These are phyloP conservation scores for Petroica traversi DNA, from an alignment of 2,113 vertebrate genomes.

Conservation along the genomic window DNA sequence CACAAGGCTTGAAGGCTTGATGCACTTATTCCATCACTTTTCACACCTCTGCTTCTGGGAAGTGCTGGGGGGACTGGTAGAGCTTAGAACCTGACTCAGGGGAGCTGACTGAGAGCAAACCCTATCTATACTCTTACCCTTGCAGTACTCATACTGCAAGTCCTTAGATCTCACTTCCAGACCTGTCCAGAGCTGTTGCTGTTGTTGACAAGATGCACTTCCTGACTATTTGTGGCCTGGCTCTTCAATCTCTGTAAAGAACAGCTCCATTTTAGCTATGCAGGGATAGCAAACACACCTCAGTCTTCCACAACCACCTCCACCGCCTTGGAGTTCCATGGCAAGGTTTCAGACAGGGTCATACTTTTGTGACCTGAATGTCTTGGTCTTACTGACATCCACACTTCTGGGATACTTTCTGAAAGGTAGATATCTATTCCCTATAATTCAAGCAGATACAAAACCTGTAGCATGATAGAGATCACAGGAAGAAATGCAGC, in stretches of 20 bases:
- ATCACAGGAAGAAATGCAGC: background rate
- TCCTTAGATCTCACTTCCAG: background rate
- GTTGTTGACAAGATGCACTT: background rate
- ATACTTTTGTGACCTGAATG: background rate
- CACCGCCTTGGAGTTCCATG: background rate
- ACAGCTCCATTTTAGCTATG: background rate
- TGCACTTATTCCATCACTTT: background rate
- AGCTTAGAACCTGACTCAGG: background rate
- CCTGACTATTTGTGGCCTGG: background rate
- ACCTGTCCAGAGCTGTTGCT: background rate
- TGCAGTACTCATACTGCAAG: accelerated
- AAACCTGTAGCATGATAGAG: background rate
- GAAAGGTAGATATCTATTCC: background rate
- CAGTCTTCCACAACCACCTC: background rate
- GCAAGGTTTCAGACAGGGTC: background rate
- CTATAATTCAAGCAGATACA: background rate
- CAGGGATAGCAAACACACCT: background rate
- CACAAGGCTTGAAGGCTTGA: background rate
- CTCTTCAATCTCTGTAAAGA: background rate
- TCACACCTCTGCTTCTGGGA: background rate
- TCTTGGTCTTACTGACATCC: background rate
- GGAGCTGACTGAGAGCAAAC: background rate
- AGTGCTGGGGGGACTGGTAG: background rate
- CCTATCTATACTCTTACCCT: too few relatives aligned
- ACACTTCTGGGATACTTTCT: background rate